Conservation (phyloP, 2,113 vertebrate species). For the Solenodon paradoxus region DNA sequence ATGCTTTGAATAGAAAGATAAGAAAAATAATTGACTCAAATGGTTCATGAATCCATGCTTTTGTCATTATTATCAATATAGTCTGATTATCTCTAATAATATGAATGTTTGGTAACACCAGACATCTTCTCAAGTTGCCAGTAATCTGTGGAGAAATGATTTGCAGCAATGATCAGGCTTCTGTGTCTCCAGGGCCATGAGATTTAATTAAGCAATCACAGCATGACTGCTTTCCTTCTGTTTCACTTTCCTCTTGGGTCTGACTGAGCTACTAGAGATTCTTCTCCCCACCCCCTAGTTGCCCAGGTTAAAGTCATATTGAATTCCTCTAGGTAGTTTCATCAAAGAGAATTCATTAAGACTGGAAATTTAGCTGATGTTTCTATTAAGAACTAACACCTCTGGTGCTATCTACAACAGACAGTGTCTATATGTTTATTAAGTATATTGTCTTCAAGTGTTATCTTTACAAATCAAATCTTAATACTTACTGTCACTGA, state of each 20-base stretch:
- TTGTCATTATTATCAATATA: not conserved
- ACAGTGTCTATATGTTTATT: not conserved
- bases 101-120: not conserved
- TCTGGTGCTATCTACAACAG: not conserved
- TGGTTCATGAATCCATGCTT: not conserved
- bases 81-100: not conserved
- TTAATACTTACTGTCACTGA: not conserved
- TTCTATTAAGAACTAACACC: not conserved
- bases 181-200: not conserved
- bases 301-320: not conserved
- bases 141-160: not conserved
- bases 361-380: not conserved
- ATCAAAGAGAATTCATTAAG: constrained; percentile 14
- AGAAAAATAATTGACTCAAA: not conserved
- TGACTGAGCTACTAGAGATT: not conserved
- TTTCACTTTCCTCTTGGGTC: constrained; percentile 7
- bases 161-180: not conserved
- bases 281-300: not conserved
- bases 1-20: not conserved
- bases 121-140: not conserved
- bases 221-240: not conserved
- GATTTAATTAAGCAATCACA: not conserved
- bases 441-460: not conserved
- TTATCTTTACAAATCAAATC: not conserved
- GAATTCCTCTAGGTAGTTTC: not conserved